Evolutionary conservation across 2,888 invertebrate genomes (phyloP).

Genomic region (Drosophila dives): DNA sequence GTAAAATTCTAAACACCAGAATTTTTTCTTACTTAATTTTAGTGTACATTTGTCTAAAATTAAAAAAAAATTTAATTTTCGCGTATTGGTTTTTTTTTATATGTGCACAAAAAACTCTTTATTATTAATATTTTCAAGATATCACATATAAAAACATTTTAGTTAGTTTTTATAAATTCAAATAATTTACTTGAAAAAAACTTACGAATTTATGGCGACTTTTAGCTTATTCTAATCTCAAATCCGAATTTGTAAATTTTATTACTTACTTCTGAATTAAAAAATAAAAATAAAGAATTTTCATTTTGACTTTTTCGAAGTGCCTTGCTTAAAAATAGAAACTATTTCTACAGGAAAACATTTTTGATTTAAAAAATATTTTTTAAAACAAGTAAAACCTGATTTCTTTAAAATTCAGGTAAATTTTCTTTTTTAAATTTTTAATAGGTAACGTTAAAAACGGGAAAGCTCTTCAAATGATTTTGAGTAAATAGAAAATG

Average conservation of each 20-base stretch:
- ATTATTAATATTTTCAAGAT: not conserved
- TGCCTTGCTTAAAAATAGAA: not conserved
- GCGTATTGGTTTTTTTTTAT: not conserved
- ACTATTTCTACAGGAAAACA: not conserved
- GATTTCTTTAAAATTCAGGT: not conserved
- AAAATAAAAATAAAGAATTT: not conserved
- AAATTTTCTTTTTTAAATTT: not conserved
- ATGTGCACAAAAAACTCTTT: not conserved
- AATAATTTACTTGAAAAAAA: not conserved
- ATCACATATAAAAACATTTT: not conserved
- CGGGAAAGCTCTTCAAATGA: not conserved
- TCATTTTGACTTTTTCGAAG: not conserved
- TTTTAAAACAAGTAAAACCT: not conserved
- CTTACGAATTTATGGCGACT: not conserved
- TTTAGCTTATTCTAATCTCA: not conserved
- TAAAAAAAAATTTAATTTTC: not conserved
- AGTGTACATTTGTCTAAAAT: not conserved
- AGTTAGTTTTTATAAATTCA: not conserved
- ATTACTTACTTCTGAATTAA: not conserved
- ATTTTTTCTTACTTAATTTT: not conserved
- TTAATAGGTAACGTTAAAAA: not conserved
- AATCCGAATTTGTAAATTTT: not conserved
- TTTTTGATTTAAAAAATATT: not conserved
- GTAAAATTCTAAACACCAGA: not conserved
- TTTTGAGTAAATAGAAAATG: slow-evolving; percentile 7